Conservation (phyloP, 2,797 vertebrate genomes). For the Mycteria americana region DNA sequence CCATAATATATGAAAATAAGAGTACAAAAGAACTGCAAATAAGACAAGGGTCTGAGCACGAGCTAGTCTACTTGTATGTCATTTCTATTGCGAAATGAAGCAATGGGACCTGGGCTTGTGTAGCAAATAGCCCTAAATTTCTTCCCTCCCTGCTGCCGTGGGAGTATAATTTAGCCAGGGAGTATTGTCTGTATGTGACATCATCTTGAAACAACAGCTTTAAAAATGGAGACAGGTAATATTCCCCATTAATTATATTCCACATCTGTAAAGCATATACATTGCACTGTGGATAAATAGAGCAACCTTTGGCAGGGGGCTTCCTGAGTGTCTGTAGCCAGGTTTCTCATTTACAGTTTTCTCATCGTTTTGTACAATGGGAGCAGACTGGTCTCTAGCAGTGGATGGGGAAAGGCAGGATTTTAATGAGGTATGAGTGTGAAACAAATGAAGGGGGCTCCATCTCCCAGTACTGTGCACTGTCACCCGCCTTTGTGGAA, state of each 20-base stretch:
- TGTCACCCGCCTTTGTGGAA: background rate
- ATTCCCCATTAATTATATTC: background rate
- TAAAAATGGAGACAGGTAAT: slow-evolving; percentile 13
- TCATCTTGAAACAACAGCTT: slow-evolving; percentile 17
- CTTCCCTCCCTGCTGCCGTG: background rate
- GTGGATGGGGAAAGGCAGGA: background rate
- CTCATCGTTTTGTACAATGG: background rate
- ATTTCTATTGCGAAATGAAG: slow-evolving; percentile 25
- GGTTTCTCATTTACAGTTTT: slow-evolving; percentile 6
- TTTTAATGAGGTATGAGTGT: background rate
- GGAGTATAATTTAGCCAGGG: background rate
- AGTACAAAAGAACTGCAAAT: background rate
- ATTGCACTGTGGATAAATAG: background rate
- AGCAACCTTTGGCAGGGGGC: background rate
- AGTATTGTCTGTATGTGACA: background rate
- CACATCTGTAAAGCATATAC: slow-evolving; percentile 12
- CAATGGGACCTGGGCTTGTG: background rate
- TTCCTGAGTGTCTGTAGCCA: background rate
- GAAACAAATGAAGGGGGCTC: background rate
- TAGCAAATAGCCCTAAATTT: slow-evolving; percentile 16
- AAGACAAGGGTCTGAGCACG: background rate
- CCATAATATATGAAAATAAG: slow-evolving; percentile 20
- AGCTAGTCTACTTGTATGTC: background rate
- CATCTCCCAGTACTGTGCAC: background rate
- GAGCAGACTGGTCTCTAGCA: background rate